Evolutionary conservation across 2,888 invertebrate genomes (phyloP), one percentile per base, ranked within the genome.

Genomic region (Netelia melanura): DNA sequence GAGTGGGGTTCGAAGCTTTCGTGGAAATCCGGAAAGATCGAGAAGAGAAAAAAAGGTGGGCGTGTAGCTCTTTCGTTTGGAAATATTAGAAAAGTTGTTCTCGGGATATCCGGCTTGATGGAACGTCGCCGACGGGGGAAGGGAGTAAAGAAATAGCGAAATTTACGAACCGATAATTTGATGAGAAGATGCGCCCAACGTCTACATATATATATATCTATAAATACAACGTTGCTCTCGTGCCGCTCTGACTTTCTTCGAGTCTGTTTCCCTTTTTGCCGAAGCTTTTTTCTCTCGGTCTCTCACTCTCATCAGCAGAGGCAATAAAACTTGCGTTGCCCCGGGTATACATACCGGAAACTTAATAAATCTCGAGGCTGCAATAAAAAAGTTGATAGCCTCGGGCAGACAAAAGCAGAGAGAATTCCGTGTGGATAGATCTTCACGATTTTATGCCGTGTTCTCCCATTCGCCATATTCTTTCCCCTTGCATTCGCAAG

Each of bases 11-110:
- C 65, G 10, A 48, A 48, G 44, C 68, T 56, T 64, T 38, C 58
- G 56, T 30, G 21, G 10, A 65, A 70, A 65, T 25, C 48, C 48
- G 21, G 38, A 67, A 30, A 54, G 23, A 17, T 44, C 11, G 38
- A 67, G 17, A 54, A 54, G 25, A 76, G 23, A 67, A 82, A 74
- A 62, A 85, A 85, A 70, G 64, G 56, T 3, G 3, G 25, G 48
- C 44, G 10, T n/a, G 14, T 5, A 48, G 62, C 38, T 80, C 71
- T 79, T 84, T 80, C 81, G 85, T 86, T 89, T 88, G 72, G 81
- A 89, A 86, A 89, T 87, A 89, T 89, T 88, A 87, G 88, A 87
- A 89, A 89, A 89, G 89, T 79, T 87, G 82, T 62, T 58, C 6
- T 25, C 54, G 65, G 56, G 68, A 80, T 85, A 76, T 87, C 76